Evolutionary conservation across 2,113 vertebrate genomes (phyloP).

Genomic region (Rhadina sibilatrix): DNA sequence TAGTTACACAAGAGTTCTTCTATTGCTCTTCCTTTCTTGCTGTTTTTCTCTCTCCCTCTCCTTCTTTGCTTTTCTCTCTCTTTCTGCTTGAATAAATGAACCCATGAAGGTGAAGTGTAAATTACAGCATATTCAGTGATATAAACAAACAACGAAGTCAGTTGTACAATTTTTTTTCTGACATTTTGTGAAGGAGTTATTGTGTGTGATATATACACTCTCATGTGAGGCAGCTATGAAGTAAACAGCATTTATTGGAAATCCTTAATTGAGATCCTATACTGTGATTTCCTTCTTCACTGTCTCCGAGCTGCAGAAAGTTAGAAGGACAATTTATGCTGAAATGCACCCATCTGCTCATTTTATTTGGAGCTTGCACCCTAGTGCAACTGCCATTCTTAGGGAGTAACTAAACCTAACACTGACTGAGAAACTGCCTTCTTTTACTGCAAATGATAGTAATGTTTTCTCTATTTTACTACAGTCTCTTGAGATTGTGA

Average conservation of each 20-base stretch:
- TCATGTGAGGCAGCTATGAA: not conserved
- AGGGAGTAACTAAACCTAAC: conserved; percentile 51
- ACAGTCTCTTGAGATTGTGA: conserved; percentile 70
- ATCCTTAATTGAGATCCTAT: not conserved
- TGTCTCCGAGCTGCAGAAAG: not conserved
- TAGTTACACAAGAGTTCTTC: not conserved
- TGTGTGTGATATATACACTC: not conserved
- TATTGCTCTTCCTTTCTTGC: not conserved
- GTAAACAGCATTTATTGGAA: conserved; percentile 33
- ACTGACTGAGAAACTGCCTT: conserved; percentile 45
- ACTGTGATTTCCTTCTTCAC: not conserved
- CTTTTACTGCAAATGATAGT: conserved; percentile 68
- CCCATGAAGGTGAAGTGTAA: not conserved
- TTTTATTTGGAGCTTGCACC: not conserved
- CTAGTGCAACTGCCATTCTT: not conserved
- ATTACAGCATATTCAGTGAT: not conserved
- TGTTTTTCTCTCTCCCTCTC: not conserved
- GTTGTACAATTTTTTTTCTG: not conserved
- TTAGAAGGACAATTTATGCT: not conserved
- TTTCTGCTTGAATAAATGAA: not conserved
- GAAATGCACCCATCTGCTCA: not conserved
- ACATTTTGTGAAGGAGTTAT: conserved; percentile 48
- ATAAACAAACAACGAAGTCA: not conserved
- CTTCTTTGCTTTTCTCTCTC: not conserved
- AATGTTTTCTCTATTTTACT: conserved; percentile 80